Conservation (phyloP, 2,113 vertebrate species). For the Rhabdomys dilectus region DNA sequence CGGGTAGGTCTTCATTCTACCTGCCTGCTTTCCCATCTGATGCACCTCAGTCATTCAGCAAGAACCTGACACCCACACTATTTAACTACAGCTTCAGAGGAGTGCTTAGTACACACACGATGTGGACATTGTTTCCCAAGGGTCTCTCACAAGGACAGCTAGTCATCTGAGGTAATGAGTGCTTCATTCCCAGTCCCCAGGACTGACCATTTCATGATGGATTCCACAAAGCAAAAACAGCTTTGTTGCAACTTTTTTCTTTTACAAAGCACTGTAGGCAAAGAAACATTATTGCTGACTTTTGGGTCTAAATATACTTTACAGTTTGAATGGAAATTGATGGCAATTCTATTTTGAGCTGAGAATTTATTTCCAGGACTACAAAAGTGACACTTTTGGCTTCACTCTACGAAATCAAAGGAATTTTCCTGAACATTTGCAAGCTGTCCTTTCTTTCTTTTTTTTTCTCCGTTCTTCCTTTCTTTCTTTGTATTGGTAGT, state of each 20-base stretch:
- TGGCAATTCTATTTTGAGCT: conserved; percentile 61
- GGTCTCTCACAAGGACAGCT: neutral
- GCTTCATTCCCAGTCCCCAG: neutral
- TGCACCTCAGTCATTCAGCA: neutral
- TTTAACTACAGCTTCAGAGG: neutral
- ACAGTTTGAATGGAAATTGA: conserved; percentile 68
- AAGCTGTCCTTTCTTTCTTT: conserved; percentile 49
- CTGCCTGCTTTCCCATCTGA: neutral
- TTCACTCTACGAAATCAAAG: conserved; percentile 66
- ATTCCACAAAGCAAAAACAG: conserved; percentile 33
- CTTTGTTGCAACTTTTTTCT: conserved; percentile 16
- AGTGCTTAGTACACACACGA: neutral
- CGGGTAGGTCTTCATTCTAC: neutral
- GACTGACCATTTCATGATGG: neutral
- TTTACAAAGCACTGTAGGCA: neutral
- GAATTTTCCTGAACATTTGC: conserved; percentile 76
- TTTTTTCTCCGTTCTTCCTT: neutral
- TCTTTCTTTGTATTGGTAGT: conserved; percentile 50
- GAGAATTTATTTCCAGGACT: conserved; percentile 65
- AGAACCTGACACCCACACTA: neutral
- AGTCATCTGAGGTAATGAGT: neutral
- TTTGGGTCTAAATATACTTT: conserved; percentile 66
- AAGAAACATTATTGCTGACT: conserved; percentile 61
- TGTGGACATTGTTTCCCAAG: neutral
- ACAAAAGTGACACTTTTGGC: conserved; percentile 68